Evolutionary conservation across 2,888 invertebrate species (phyloP), one percentile per base, ranked within the genome.

Genomic region (Luperina testacea): DNA sequence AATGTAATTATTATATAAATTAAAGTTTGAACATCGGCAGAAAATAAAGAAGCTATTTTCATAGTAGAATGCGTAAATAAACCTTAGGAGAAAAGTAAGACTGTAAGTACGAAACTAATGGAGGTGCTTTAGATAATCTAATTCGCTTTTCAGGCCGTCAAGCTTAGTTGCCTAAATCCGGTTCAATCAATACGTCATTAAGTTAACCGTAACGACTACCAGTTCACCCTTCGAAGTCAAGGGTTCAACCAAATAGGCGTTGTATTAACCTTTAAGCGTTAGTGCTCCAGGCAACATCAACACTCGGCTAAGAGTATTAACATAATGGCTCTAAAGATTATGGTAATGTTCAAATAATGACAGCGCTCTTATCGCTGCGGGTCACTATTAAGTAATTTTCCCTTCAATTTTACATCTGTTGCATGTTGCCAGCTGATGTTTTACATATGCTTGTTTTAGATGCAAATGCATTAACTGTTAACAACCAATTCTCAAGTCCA

Each of bases 281-380:
- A 80, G 75, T 74, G 68, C 80, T 77, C 61, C 51, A 51, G 72
- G 68, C 86, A 51, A 74, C 84, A 83, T 75, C 78, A 86, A 83
- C 86, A 82, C 71, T 73, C 74, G 64, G 87, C 80, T 83, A 69
- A 77, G 57, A 80, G 71, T 85, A 88, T 88, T 82, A 87, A 77
- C 72, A 70, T 87, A 81, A 87, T 80, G 71, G 78, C 79, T 70
- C 51, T 42, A 73, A 72, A 78, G 87, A 88, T 89, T 88, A 88
- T 85, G 81, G 72, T 87, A 87, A 88, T 80, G 77, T 75, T 80
- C 68, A 75, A 80, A 85, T 87, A 88, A 88, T 87, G 79, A 77
- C 78, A 68, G 27, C 20, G 32, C 78, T 77, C 80, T 75, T 82
- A 77, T 80, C 77, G 64, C 78, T 59, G 27, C 53, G n/a, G 73